Evolutionary conservation across 1,140 invertebrate genomes (phyloP).

Genomic region (Harlomillsia oculata): DNA sequence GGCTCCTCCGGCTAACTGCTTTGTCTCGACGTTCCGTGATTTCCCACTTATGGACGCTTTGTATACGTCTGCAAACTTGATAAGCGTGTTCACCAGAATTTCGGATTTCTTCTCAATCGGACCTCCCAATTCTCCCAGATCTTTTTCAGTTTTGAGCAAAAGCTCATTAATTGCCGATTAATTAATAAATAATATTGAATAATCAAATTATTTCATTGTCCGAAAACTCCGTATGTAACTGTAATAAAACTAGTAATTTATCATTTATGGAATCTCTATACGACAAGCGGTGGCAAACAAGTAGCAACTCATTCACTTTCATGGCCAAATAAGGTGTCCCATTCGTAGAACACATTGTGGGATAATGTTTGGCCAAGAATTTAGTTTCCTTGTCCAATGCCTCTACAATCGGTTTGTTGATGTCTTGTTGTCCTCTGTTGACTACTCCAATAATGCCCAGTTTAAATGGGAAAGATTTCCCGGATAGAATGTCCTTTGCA

Average conservation of each 20-base stretch:
- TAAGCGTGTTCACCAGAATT: slow-evolving; percentile 93
- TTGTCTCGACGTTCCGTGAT: slow-evolving; percentile 91
- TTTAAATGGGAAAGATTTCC: slow-evolving; percentile 94
- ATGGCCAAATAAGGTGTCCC: slow-evolving; percentile 93
- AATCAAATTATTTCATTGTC: slow-evolving; percentile 91
- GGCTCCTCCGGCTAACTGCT: slow-evolving; percentile 94
- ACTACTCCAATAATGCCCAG: slow-evolving; percentile 96
- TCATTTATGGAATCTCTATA: slow-evolving; percentile 39
- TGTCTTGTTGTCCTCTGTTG: slow-evolving; percentile 95
- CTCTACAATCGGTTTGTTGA: slow-evolving; percentile 75
- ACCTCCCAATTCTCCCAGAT: slow-evolving; percentile 73
- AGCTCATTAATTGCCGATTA: too few relatives aligned
- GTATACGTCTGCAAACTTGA: slow-evolving; percentile 95
- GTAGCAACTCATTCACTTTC: slow-evolving; percentile 88
- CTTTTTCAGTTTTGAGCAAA: slow-evolving; percentile 78
- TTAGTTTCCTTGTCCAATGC: slow-evolving; percentile 84
- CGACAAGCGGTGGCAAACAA: slow-evolving; percentile 91
- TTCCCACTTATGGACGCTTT: slow-evolving; percentile 95
- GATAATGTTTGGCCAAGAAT: slow-evolving; percentile 91
- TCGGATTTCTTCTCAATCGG: slow-evolving; percentile 79
- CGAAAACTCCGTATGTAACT: slow-evolving; percentile 86
- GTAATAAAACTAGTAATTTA: slow-evolving; percentile 32
- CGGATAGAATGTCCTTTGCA: slow-evolving; percentile 95
- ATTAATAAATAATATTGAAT: too few relatives aligned
- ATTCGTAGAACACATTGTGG: slow-evolving; percentile 85